Conservation (phyloP, 2,797 vertebrate species). For the Enteromius paludinosus region DNA sequence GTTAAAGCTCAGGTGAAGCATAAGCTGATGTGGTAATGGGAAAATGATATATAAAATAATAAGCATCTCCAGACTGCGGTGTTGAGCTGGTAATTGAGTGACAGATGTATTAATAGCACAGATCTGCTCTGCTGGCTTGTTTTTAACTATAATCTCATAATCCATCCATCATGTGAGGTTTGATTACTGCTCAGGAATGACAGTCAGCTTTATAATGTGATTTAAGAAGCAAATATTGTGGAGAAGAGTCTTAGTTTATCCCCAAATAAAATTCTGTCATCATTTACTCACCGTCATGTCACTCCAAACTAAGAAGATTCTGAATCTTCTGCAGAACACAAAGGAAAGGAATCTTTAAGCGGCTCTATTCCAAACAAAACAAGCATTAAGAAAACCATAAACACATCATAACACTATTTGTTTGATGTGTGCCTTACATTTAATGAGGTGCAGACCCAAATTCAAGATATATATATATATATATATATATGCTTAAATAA, state of each 20-base stretch:
- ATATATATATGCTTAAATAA: too few relatives aligned
- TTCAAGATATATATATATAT: too few relatives aligned
- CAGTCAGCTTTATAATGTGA: constrained; percentile 46
- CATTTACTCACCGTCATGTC: background rate
- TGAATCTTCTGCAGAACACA: background rate
- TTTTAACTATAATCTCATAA: constrained; percentile 55
- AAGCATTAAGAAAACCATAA: background rate
- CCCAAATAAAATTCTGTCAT: constrained; percentile 1
- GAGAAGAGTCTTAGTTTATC: background rate
- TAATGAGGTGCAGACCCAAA: background rate
- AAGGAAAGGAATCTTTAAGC: background rate
- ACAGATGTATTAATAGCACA: constrained; percentile 53
- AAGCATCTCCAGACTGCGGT: background rate
- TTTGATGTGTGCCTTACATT: background rate
- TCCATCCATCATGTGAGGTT: constrained; percentile 52
- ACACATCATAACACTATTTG: background rate
- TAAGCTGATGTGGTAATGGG: background rate
- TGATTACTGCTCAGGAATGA: constrained; percentile 44
- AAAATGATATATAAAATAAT: constrained; percentile 13
- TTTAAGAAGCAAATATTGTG: constrained; percentile 27
- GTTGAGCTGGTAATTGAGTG: constrained; percentile 16
- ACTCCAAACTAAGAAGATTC: background rate
- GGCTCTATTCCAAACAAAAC: background rate
- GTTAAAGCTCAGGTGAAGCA: background rate
- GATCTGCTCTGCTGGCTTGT: constrained; percentile 44